Conservation (phyloP, 2,113 vertebrate species). For the Odobenus rosmarus region DNA sequence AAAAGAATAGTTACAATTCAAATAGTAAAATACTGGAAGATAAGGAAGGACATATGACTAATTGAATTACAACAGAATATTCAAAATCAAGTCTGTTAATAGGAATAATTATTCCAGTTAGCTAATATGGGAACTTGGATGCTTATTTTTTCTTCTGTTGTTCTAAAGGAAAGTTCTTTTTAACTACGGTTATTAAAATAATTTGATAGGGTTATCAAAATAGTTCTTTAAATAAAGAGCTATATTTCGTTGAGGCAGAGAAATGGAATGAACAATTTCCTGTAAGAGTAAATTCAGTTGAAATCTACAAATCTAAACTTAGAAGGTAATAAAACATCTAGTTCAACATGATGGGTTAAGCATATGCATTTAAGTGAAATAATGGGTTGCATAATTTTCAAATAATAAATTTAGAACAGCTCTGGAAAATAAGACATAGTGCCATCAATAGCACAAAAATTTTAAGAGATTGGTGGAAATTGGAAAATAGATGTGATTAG, state of each 20-base stretch:
- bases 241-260: background rate
- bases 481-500: background rate
- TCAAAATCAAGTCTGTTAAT: background rate
- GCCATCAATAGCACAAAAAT: background rate
- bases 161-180: slow-evolving; percentile 19
- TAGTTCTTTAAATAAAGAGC: background rate
- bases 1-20: background rate
- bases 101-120: background rate
- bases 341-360: background rate
- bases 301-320: slow-evolving; percentile 4
- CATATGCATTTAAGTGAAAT: background rate
- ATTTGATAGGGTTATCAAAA: background rate
- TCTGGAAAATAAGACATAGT: background rate
- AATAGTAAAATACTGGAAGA: background rate
- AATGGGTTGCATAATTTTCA: background rate
- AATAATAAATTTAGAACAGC: background rate
- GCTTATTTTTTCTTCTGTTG: background rate
- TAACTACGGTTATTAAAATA: background rate
- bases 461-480: background rate
- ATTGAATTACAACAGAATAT: background rate
- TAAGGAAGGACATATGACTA: background rate
- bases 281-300: background rate
- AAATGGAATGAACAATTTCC: background rate
- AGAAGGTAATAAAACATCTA: background rate
- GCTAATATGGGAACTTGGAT: background rate